Base-by-base conservation (phyloP, 2,888 invertebrate species). In the Agriotes lineatus region DNA sequence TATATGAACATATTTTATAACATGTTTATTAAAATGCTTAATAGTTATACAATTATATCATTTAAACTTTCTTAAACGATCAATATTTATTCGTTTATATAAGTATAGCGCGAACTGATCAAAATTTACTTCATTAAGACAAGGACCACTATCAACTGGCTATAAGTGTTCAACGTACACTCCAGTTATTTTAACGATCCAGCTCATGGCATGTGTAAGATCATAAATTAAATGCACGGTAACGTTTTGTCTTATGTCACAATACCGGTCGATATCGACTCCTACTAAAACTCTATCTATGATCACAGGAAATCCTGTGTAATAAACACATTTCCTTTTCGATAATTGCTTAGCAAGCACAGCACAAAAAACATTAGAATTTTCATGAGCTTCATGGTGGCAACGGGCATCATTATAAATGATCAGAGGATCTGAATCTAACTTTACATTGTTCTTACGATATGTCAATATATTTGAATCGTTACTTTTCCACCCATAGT, bases 401-500 rank as follows among this genome's bases (percentile, higher is more conserved):
- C 64, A 64, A 16, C 19, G 2, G 1, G 10, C n/a, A 14, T 64
- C 19, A 22, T 37, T 48, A 14, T 19, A 61, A 7, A 61, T 50
- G n/a, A 61, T n/a, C 0, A 12, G 10, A 1, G 35, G 9, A 14
- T 61, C 39, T 2, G 19, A 39, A 5, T 2, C n/a, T 10, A 61
- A 5, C 2, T 9, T 0, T 25, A 22, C 37, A 18, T 57, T 37
- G 9, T 66, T 66, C 18, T 66, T 39, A 6, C 66, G 50, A 9
- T n/a, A 44, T 5, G 6, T 33, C 6, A 66, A 44, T 12, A 60
- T 52, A 1, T 16, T 19, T 3, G 54, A 42, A 30, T 59, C 44
- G n/a, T 64, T 65, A 20, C 25, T 60, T 35, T 54, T 42, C 69
- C 69, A 69, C 6, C 12, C 18, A 22, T 50, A 57, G 39, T 39